Evolutionary conservation across 2,113 vertebrate genomes (phyloP).

Genomic region (Callipepla squamata): DNA sequence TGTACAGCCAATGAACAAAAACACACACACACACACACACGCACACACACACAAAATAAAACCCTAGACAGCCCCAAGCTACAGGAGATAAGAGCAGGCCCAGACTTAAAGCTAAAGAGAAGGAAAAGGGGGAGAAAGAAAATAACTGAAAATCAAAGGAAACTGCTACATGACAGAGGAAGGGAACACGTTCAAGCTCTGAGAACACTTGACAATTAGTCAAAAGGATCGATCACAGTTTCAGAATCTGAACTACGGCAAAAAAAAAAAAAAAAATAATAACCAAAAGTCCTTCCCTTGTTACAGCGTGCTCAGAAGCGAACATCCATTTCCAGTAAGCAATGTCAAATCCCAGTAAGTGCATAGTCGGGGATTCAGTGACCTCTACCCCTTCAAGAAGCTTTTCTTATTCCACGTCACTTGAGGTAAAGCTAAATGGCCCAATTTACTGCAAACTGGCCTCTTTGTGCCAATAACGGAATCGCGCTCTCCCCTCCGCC

Average conservation of each 20-base stretch:
- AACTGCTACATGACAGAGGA: conserved; percentile 51
- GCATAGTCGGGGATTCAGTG: conserved; percentile 76
- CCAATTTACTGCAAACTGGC: conserved; percentile 39
- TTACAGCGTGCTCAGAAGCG: conserved; percentile 65
- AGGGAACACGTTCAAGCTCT: conserved; percentile 65
- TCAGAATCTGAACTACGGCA: conserved; percentile 70
- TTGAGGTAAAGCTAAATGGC: conserved; percentile 79
- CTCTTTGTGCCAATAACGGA: background rate
- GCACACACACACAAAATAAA: background rate
- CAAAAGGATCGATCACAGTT: conserved; percentile 80
- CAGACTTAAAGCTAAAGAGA: conserved; percentile 63
- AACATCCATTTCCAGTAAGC: conserved; percentile 69
- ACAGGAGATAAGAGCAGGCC: conserved; percentile 57
- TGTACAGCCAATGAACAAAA: conserved; percentile 80
- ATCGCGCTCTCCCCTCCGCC: background rate
- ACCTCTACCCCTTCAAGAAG: conserved; percentile 67
- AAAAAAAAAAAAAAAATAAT: background rate
- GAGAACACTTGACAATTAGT: conserved; percentile 68
- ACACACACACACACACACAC: conserved; percentile 14
- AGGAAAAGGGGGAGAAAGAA: conserved; percentile 14
- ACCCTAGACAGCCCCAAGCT: conserved; percentile 64
- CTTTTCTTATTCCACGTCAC: conserved; percentile 57
- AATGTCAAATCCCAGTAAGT: conserved; percentile 73
- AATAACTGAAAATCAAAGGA: conserved; percentile 20
- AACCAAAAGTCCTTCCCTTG: conserved; percentile 69